Percentiles rank a stretch among this genome's conserved stretches.
These are phyloP conservation scores for Fabriciana adippe DNA, from an alignment of 2,888 invertebrate species.

Conservation along the genomic window DNA sequence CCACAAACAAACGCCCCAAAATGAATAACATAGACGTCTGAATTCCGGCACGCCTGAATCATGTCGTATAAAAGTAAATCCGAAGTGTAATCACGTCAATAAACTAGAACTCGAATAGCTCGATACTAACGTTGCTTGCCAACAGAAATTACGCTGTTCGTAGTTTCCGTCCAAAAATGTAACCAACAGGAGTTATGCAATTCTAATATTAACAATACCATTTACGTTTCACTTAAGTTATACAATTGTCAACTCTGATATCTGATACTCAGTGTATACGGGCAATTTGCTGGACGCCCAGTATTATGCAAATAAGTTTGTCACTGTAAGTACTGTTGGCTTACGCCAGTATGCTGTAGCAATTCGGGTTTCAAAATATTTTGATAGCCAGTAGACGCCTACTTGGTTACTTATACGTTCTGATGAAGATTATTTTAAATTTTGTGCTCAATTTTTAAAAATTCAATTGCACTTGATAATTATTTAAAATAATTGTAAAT, in stretches of 20 bases:
- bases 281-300: slow-evolving; percentile 64
- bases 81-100: slow-evolving; percentile 56
- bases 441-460: too few species aligned
- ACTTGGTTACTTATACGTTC: too few species aligned
- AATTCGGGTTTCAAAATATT: slow-evolving; percentile 77
- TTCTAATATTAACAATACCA: slow-evolving; percentile 46
- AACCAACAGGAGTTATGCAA: slow-evolving; percentile 50
- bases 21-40: slow-evolving; percentile 63
- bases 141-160: slow-evolving; percentile 57
- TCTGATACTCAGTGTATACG: slow-evolving; percentile 51
- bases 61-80: slow-evolving; percentile 61
- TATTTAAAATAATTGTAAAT: slow-evolving; percentile 43
- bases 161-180: slow-evolving; percentile 38
- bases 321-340: slow-evolving; percentile 69
- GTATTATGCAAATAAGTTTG: slow-evolving; percentile 74
- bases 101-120: slow-evolving; percentile 26
- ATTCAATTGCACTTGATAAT: too few species aligned
- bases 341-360: slow-evolving; percentile 78
- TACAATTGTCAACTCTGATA: slow-evolving; percentile 63
- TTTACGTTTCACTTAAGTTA: slow-evolving; percentile 53
- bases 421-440: too few species aligned
- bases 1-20: slow-evolving; percentile 75
- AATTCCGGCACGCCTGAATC: slow-evolving; percentile 77
- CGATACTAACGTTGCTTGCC: slow-evolving; percentile 63
- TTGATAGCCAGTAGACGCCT: slow-evolving; percentile 66